Percentiles rank a stretch among this genome's conserved stretches.
Conservation (phyloP, 2,113 vertebrate genomes). For the Donacobius atricapilla region DNA sequence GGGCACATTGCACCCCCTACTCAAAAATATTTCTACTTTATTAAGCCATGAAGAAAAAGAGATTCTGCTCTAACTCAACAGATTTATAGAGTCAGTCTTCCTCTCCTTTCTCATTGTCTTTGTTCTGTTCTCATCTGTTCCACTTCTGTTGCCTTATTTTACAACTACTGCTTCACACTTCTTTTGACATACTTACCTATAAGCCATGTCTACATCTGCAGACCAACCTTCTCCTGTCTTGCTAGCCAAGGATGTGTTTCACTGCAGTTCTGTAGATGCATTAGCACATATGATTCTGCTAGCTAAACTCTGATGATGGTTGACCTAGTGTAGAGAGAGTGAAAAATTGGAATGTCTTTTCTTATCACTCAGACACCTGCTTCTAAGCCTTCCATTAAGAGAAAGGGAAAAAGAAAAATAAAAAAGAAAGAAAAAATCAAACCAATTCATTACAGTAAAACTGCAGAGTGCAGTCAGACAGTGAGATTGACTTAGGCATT, state of each 20-base stretch:
- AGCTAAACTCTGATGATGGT: background rate
- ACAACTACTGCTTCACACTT: background rate
- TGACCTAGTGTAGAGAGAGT: background rate
- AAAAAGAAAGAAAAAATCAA: background rate
- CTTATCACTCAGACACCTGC: background rate
- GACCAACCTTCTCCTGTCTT: background rate
- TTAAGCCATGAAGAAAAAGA: background rate
- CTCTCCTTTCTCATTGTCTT: background rate
- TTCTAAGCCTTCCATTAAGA: background rate
- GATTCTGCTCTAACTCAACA: background rate
- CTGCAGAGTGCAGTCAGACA: background rate
- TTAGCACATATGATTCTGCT: background rate
- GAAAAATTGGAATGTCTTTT: background rate
- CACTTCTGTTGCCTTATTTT: background rate
- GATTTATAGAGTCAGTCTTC: background rate
- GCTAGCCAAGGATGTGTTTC: background rate
- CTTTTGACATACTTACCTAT: background rate
- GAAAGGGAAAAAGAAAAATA: accelerated
- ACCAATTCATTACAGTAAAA: background rate
- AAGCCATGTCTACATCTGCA: background rate
- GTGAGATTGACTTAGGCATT: background rate
- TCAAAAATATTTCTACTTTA: background rate
- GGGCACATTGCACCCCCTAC: background rate
- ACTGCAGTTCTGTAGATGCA: background rate
- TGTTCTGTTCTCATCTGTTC: background rate